Percentiles rank a stretch among this genome's conserved stretches.
phyloP scores from a whole-genome alignment of 2,888 invertebrate species.

The Drosophila nigritarsus region DNA sequence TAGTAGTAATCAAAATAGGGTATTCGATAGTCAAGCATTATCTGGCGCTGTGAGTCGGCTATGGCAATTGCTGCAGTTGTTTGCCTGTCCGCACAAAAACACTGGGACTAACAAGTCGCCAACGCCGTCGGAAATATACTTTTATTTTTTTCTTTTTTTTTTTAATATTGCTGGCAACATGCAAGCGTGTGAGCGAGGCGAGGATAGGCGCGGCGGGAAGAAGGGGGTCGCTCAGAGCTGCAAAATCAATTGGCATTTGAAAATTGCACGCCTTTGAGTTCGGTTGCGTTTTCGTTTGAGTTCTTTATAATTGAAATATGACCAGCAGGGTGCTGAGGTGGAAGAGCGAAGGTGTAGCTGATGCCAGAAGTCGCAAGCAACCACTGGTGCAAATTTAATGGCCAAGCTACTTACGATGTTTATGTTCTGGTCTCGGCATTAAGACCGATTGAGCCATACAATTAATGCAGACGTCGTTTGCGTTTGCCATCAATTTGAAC shows the following conservation, averaged over 20 bases:
- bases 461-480: slow-evolving; percentile 68
- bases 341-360: not conserved
- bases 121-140: slow-evolving; percentile 51
- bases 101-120: slow-evolving; percentile 65
- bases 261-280: slow-evolving; percentile 77
- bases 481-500: slow-evolving; percentile 31
- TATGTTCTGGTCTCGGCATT: slow-evolving; percentile 32
- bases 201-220: not conserved
- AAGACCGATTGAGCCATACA: slow-evolving; percentile 55
- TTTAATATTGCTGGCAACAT: slow-evolving; percentile 24
- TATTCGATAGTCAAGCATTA: slow-evolving; percentile 12
- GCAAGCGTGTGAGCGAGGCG: not conserved
- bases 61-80: slow-evolving; percentile 58
- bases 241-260: slow-evolving; percentile 78
- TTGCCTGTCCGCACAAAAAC: slow-evolving; percentile 51
- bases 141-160: slow-evolving; percentile 14
- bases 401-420: slow-evolving; percentile 33
- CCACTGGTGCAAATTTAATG: slow-evolving; percentile 23
- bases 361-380: slow-evolving; percentile 1
- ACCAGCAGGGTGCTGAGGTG: slow-evolving; percentile 17
- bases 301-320: slow-evolving; percentile 74
- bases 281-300: slow-evolving; percentile 58
- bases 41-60: slow-evolving; percentile 18
- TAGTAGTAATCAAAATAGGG: not conserved
- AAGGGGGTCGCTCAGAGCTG: slow-evolving; percentile 21